These are phyloP conservation scores for Emberiza fucata DNA, from an alignment of 2,113 vertebrate genomes.

Conservation along the genomic window DNA sequence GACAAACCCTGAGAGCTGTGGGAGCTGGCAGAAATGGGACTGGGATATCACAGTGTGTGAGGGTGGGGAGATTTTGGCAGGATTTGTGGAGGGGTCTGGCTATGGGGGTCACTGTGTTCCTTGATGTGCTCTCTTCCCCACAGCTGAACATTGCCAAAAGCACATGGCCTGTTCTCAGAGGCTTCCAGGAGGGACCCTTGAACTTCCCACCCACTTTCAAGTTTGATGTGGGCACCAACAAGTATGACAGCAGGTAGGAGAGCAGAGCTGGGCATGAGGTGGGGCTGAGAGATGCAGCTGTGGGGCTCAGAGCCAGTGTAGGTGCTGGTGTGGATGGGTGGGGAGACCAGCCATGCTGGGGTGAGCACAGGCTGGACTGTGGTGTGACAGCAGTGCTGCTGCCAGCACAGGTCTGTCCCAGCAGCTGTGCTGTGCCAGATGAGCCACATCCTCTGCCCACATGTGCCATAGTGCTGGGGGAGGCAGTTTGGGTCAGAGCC, in stretches of 20 bases:
- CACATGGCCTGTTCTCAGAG: constrained; percentile 88
- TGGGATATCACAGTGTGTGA: not conserved
- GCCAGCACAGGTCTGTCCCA: not conserved
- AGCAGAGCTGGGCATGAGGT: not conserved
- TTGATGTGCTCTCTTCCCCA: not conserved
- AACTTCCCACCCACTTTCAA: constrained; percentile 97
- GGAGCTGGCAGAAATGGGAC: not conserved
- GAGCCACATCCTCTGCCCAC: accelerated
- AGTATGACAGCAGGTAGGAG: constrained; percentile 92
- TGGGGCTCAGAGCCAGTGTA: not conserved
- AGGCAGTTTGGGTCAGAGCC: not conserved
- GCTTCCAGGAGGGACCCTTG: constrained; percentile 90
- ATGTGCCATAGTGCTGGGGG: not conserved
- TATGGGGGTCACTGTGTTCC: not conserved
- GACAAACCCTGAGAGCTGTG: not conserved
- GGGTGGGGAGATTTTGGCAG: not conserved
- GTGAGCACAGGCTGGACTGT: accelerated
- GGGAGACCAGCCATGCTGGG: not conserved
- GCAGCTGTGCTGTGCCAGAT: not conserved
- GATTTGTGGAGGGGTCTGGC: not conserved
- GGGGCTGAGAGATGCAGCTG: not conserved
- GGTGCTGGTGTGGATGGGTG: no score
- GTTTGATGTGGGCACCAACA: constrained; percentile 96
- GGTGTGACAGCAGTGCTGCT: not conserved
- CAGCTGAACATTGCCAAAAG: constrained; percentile 96